Evolutionary conservation across 2,797 vertebrate species (phyloP).

Genomic region (Oceanodroma leucorhoa): DNA sequence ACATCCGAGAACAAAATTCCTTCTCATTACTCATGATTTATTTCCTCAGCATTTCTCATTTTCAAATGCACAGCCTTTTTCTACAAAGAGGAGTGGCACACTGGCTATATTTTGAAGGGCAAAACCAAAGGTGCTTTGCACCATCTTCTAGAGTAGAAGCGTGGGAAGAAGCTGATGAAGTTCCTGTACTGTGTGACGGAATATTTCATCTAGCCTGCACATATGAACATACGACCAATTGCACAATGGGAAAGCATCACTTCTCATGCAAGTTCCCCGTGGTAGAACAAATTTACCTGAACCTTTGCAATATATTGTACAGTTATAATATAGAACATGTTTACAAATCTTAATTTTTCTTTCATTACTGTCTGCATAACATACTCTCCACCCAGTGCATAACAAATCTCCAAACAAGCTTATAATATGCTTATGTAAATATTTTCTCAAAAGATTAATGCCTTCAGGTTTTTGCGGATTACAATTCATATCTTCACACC

Average conservation of each 20-base stretch:
- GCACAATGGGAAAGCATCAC: neutral
- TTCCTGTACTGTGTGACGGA: neutral
- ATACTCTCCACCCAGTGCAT: neutral
- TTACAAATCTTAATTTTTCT: constrained; percentile 13
- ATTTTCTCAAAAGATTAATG: constrained; percentile 49
- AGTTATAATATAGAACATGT: neutral
- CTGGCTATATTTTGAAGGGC: neutral
- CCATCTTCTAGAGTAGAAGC: neutral
- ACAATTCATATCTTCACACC: neutral
- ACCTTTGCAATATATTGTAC: neutral
- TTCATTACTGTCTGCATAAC: neutral
- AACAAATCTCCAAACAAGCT: constrained; percentile 24
- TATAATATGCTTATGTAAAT: constrained; percentile 37
- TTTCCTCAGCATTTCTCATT: neutral
- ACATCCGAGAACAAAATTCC: neutral
- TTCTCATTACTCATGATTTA: neutral
- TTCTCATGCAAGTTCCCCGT: neutral
- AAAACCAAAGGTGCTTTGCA: neutral
- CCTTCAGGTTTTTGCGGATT: constrained; percentile 17
- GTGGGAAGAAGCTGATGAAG: neutral
- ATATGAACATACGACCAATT: fast-evolving
- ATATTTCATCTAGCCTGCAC: neutral
- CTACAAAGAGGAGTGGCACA: neutral
- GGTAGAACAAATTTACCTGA: neutral
- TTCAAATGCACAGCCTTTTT: neutral